Evolutionary conservation across 1,140 invertebrate species (phyloP), one percentile per base, ranked within the genome.

Genomic region (Drosophila bocqueti): DNA sequence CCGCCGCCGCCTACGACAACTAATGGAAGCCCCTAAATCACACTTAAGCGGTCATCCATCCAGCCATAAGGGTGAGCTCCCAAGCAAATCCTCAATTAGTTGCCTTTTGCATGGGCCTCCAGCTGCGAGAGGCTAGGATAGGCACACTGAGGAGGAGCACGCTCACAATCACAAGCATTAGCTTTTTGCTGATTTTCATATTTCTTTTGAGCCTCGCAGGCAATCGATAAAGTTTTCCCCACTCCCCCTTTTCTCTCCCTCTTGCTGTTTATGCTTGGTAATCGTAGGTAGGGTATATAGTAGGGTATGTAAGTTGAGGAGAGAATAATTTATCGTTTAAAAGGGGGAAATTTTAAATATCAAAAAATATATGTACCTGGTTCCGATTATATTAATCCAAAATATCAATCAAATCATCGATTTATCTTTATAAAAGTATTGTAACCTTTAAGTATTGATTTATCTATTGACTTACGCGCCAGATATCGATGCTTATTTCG

Each of bases 151-250:
- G 18, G 31, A 36, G 61, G n/a, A 49, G 43, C 26, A 46, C 18
- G 10, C 26, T 38, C 62, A 61, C 63, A 62, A 62, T 65, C 29
- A 62, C 40, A 6, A 66, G 65, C 46, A 69, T 71, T 71, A 60
- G 50, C 66, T 59, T 71, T 72, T 59, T 58, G 71, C 46, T 49
- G 67, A 73, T 73, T 73, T 73, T 73, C 67, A 74, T 74, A 73
- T 74, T 74, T 73, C 46, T 24, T 61, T 73, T 61, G 46, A 38
- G 54, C 24, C 31, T n/a, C 8, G 26, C 9, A 18, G 68, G 38
- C 29, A 73, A 73, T 73, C 71, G 68, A 73, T 73, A 73, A 43
- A 52, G 36, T 45, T 38, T 21, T 38, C 11, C 52, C 21, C 16
- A 15, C 13, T 40, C 40, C 21, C n/a, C 50, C 11, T 2, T 16